phyloP scores from a whole-genome alignment of 2,888 invertebrate genomes.

The Apamea crenata region DNA sequence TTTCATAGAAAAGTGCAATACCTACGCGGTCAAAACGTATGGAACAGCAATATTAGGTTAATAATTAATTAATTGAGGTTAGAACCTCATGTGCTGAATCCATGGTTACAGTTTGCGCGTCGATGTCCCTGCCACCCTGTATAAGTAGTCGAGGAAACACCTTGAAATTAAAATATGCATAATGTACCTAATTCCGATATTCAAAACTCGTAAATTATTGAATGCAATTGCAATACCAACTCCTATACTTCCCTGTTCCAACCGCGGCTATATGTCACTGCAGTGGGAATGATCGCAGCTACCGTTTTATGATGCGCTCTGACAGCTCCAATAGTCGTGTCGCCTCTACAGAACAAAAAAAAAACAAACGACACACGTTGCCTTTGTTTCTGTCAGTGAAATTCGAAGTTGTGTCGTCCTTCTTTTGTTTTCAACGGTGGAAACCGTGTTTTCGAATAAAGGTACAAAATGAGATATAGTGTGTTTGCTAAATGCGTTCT shows the following conservation, averaged over 20 bases:
- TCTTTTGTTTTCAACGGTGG: conserved; percentile 31
- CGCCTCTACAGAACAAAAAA: conserved; percentile 68
- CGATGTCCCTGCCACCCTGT: too few relatives aligned
- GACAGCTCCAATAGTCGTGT: conserved; percentile 83
- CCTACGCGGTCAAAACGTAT: too few relatives aligned
- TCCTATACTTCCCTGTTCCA: conserved; percentile 67
- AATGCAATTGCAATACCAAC: conserved; percentile 11
- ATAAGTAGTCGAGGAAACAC: not conserved
- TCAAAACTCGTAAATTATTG: not conserved
- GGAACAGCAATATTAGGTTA: too few relatives aligned
- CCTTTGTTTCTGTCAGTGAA: conserved; percentile 64
- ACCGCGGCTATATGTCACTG: conserved; percentile 73
- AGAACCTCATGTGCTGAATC: too few relatives aligned
- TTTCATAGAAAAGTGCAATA: too few relatives aligned
- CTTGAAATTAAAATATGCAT: not conserved
- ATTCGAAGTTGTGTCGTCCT: conserved; percentile 56
- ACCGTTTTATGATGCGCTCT: conserved; percentile 83
- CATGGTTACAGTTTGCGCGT: too few relatives aligned
- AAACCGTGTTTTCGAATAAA: conserved; percentile 47
- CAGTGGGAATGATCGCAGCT: conserved; percentile 75
- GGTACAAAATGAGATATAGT: conserved; percentile 64
- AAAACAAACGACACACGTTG: conserved; percentile 53
- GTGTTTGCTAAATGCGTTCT: conserved; percentile 79
- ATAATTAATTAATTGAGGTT: too few relatives aligned
- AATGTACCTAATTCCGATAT: not conserved